phyloP scores from a whole-genome alignment of 2,888 invertebrate genomes.

The Trypoxylon attenuatum region DNA sequence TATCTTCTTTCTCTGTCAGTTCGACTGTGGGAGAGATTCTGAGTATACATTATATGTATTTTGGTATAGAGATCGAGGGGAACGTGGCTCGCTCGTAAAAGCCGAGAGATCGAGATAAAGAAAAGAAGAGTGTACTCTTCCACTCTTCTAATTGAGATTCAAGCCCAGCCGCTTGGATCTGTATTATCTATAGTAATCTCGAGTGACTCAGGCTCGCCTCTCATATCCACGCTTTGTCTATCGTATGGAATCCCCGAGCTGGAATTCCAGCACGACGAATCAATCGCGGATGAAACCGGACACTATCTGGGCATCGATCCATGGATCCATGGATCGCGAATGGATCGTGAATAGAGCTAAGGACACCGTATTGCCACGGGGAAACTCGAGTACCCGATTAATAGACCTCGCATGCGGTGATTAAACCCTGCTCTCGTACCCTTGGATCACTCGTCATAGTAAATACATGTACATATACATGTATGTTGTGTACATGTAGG shows the following conservation, averaged over 20 bases:
- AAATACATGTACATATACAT: not conserved
- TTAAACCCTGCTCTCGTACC: not conserved
- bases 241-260: conserved; percentile 1
- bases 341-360: too few species aligned
- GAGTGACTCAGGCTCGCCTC: conserved; percentile 33
- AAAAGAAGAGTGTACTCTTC: not conserved
- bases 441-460: not conserved
- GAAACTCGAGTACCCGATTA: not conserved
- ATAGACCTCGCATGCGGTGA: not conserved
- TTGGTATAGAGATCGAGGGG: too few species aligned
- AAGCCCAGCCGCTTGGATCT: conserved; percentile 24
- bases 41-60: too few species aligned
- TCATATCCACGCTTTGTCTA: conserved; percentile 24
- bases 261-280: conserved; percentile 40
- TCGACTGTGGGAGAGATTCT: too few species aligned
- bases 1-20: too few species aligned
- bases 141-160: conserved; percentile 49
- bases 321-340: not conserved
- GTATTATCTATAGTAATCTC: too few species aligned
- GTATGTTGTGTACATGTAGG: not conserved
- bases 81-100: not conserved
- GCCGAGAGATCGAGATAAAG: not conserved
- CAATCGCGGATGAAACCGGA: conserved; percentile 26
- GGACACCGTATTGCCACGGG: too few species aligned
- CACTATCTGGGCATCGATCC: conserved; percentile 14